Evolutionary conservation across 2,113 vertebrate genomes (phyloP), one percentile per base, ranked within the genome.

Genomic region (Dromas ardeola): DNA sequence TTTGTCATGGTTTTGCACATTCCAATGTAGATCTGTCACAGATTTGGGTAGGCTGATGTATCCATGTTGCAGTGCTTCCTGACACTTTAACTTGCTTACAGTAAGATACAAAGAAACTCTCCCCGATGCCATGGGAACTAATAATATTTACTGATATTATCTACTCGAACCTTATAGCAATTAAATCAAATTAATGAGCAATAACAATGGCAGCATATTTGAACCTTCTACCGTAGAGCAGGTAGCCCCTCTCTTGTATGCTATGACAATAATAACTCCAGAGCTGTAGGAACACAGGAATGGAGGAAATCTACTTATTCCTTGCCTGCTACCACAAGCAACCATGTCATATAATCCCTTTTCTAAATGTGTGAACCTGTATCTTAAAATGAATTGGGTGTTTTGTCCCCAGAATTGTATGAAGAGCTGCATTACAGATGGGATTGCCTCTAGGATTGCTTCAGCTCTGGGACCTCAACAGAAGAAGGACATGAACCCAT

Each of bases 171-270:
- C n/a, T 71, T 47, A 67, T 5, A 90, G 59, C 72, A 92, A 83
- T 74, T 90, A 90, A 94, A 94, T 95, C 52, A 26, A 83, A 74
- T 84, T 83, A 88, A 92, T 93, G 42, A 93, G 74, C 79, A 88
- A 50, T 86, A 94, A 65, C 53, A 93, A 53, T 86, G 53, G 36
- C 49, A 90, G 36, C 42, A 13, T 74, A 86, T 76, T 67, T 94
- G 86, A 96, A 79, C 81, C 16, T 94, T 94, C 81, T 52, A 65
- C 53, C 2, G 0, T 19, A 49, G 30, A 81, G 61, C 15, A 84
- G n/a, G 34, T 71, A 87, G 36, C 45, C 32, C 40, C 36, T 52
- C 9, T 79, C 42, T 91, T 66, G 26, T 62, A 53, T 42, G 45
- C 67, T 59, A 18, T 42, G 16, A 62, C 63, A 45, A 61, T 62